A percentile compares a stretch with the other conserved stretches of the same genome.
Conservation (phyloP, 2,888 invertebrate genomes). For the Xestia rhomboidea region DNA sequence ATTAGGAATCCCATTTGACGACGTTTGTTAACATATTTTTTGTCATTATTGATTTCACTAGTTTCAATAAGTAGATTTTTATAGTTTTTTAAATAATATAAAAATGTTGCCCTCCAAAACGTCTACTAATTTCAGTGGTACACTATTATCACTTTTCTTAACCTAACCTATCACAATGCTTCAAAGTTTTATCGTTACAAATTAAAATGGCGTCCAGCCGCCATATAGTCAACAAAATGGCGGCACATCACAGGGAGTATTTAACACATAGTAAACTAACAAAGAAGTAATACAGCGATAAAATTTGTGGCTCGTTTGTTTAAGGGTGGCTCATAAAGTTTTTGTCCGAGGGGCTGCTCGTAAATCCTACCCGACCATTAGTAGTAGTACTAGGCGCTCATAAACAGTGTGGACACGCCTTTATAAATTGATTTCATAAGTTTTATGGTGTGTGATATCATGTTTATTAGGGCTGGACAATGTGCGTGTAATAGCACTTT, state of each 20-base stretch:
- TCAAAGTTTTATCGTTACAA: slow-evolving; percentile 1
- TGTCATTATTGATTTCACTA: not conserved
- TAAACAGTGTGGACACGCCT: slow-evolving; percentile 64
- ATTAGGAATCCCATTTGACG: not conserved
- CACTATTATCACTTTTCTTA: not conserved
- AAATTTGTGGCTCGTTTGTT: slow-evolving; percentile 69
- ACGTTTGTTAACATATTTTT: not conserved
- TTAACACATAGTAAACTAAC: slow-evolving; percentile 63
- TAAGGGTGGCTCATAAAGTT: slow-evolving; percentile 65
- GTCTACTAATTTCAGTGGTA: not conserved
- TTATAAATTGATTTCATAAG: slow-evolving; percentile 65
- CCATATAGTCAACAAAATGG: slow-evolving; percentile 43
- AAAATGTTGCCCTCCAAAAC: not conserved
- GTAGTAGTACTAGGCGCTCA: slow-evolving; percentile 59
- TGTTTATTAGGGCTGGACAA: slow-evolving; percentile 45
- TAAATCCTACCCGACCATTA: slow-evolving; percentile 63
- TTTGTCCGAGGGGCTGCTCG: slow-evolving; percentile 62
- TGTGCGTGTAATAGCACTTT: slow-evolving; percentile 24
- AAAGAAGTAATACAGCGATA: slow-evolving; percentile 64
- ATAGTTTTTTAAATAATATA: not conserved
- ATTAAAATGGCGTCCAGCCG: slow-evolving; percentile 15
- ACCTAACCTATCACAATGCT: not conserved
- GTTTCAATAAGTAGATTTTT: not conserved
- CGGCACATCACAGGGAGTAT: slow-evolving; percentile 29
- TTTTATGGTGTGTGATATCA: slow-evolving; percentile 52